phyloP scores from a whole-genome alignment of 2,888 invertebrate genomes.

The Zelleria hepariella region DNA sequence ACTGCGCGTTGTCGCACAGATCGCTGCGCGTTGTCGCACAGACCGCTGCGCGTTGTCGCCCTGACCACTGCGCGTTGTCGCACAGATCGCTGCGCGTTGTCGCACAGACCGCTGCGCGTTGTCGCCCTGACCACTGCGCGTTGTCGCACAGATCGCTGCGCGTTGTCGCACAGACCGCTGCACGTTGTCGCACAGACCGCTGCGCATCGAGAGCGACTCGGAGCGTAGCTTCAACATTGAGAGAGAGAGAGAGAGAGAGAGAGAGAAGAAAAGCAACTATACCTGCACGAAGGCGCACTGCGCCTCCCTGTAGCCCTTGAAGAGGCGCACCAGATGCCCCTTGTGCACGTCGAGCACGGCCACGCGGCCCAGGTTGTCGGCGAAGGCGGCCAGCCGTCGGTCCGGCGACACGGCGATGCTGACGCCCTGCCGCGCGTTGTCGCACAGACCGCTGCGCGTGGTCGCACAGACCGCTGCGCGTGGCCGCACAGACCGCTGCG shows the following conservation, averaged over 20 bases:
- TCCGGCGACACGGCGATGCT: constrained; percentile 85
- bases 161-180: constrained; percentile 84
- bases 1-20: constrained; percentile 94
- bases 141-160: no score
- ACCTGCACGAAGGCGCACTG: constrained; percentile 95
- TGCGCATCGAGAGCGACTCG: constrained; percentile 83
- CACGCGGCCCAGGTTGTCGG: constrained; percentile 91
- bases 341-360: constrained; percentile 85
- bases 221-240: constrained; percentile 76
- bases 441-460: no score
- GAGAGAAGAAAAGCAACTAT: no score
- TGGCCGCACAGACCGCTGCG: constrained; percentile 87
- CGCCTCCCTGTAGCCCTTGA: constrained; percentile 97
- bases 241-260: no score
- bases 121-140: constrained; percentile 84
- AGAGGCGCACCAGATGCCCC: constrained; percentile 86
- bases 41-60: constrained; percentile 89
- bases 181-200: constrained; percentile 84
- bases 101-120: constrained; percentile 87
- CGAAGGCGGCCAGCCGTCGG: constrained; percentile 82
- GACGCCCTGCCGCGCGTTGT: constrained; percentile 82
- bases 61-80: constrained; percentile 84
- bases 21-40: constrained; percentile 96
- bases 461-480: no score
- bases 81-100: constrained; percentile 86